Evolutionary conservation across 2,113 vertebrate species (phyloP).

Genomic region (Sebastes fasciatus): DNA sequence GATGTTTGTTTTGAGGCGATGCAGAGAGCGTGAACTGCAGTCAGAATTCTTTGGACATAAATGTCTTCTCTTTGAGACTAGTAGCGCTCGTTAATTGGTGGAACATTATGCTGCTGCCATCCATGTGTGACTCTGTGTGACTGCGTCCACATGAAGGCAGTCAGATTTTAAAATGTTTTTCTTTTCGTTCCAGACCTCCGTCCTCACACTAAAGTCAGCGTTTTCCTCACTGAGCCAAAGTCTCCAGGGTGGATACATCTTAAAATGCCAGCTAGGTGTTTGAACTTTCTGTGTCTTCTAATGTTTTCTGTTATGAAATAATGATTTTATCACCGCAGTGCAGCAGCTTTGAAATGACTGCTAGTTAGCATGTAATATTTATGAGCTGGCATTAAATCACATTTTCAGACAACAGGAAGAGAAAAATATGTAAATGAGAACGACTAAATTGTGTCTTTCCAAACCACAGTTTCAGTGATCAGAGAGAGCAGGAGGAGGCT

Average conservation of each 20-base stretch:
- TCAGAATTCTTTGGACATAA: too few relatives aligned
- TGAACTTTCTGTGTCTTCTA: background rate
- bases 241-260: background rate
- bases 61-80: background rate
- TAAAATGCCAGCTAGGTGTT: background rate
- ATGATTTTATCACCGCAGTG: background rate
- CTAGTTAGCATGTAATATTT: background rate
- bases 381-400: background rate
- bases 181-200: background rate
- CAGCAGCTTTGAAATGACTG: background rate
- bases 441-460: background rate
- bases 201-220: background rate
- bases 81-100: background rate
- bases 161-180: background rate
- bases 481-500: background rate
- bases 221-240: background rate
- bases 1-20: background rate
- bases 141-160: background rate
- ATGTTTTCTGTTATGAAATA: background rate
- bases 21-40: background rate
- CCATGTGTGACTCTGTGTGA: background rate
- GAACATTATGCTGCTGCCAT: background rate
- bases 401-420: background rate
- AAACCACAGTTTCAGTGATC: background rate
- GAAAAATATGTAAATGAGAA: background rate